phyloP scores from a whole-genome alignment of 2,888 invertebrate species.

The Galerucella pusilla region DNA sequence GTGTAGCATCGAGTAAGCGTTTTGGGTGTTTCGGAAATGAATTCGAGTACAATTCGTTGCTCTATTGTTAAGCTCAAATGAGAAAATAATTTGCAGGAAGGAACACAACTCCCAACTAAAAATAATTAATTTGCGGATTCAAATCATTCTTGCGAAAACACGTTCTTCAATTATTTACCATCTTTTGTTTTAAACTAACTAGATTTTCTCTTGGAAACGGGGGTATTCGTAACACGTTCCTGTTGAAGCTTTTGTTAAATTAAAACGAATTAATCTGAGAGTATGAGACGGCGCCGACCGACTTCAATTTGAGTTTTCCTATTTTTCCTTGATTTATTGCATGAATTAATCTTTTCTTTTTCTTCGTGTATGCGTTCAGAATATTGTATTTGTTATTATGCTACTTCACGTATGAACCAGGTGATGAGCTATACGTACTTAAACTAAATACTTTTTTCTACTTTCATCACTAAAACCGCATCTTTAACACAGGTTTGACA shows the following conservation, averaged over 20 bases:
- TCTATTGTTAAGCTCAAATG: slow-evolving; percentile 38
- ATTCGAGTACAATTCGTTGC: slow-evolving; percentile 25
- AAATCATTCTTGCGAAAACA: slow-evolving; percentile 54
- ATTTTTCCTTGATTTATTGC: slow-evolving; percentile 50
- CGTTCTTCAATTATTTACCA: slow-evolving; percentile 61
- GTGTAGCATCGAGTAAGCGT: slow-evolving; percentile 8
- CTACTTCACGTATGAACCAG: not conserved
- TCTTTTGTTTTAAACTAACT: slow-evolving; percentile 61
- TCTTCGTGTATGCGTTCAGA: slow-evolving; percentile 39
- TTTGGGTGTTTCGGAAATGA: not conserved
- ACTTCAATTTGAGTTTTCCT: slow-evolving; percentile 52
- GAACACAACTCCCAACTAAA: slow-evolving; percentile 52
- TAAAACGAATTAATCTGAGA: slow-evolving; percentile 59
- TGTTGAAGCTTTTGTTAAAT: slow-evolving; percentile 58
- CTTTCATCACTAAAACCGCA: no score
- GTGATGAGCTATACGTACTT: not conserved
- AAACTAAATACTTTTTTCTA: no score
- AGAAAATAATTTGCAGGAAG: slow-evolving; percentile 54
- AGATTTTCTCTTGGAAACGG: slow-evolving; percentile 53
- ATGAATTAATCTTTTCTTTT: slow-evolving; percentile 47
- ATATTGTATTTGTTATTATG: slow-evolving; percentile 14
- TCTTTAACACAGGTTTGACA: no score
- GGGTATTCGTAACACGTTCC: slow-evolving; percentile 58
- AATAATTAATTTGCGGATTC: slow-evolving; percentile 59
- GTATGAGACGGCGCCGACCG: slow-evolving; percentile 47